Conservation (phyloP, 2,888 invertebrate genomes). For the Stictocephala bisonia region DNA sequence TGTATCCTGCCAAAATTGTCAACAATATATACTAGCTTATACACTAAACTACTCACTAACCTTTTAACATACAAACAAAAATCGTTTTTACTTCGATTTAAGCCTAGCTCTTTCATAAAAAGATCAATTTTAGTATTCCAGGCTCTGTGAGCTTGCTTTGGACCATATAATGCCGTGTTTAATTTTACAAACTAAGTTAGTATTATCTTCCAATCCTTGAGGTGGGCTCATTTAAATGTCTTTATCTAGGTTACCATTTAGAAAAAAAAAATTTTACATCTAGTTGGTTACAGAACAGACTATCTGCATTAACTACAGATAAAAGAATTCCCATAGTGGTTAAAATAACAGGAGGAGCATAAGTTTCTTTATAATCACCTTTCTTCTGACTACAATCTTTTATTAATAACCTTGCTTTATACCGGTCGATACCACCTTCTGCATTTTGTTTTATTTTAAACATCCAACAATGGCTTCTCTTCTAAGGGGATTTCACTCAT, state of each 20-base stretch:
- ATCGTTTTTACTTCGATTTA: slow-evolving; percentile 48
- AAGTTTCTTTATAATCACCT: slow-evolving; percentile 59
- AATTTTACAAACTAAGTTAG: slow-evolving; percentile 48
- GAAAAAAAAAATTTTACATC: slow-evolving; percentile 59
- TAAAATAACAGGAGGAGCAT: slow-evolving; percentile 59
- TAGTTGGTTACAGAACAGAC: slow-evolving; percentile 57
- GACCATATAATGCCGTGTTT: no score
- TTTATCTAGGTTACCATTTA: slow-evolving; percentile 58
- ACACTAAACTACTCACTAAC: background rate
- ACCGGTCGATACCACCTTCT: slow-evolving; percentile 52
- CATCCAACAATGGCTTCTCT: slow-evolving; percentile 54
- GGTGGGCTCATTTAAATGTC: slow-evolving; percentile 57
- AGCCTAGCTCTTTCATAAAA: slow-evolving; percentile 45
- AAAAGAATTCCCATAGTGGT: slow-evolving; percentile 56
- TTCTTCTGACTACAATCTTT: slow-evolving; percentile 56
- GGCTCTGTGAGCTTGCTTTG: slow-evolving; percentile 47
- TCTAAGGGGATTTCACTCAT: slow-evolving; percentile 46
- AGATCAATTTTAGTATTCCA: slow-evolving; percentile 53
- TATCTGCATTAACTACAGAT: slow-evolving; percentile 54
- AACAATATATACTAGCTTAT: slow-evolving; percentile 52
- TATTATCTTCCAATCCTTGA: slow-evolving; percentile 7
- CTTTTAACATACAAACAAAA: slow-evolving; percentile 52
- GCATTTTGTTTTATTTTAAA: slow-evolving; percentile 54
- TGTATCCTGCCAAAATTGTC: slow-evolving; percentile 51
- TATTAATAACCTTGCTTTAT: no score